A percentile compares a stretch with the other conserved stretches of the same genome.
These are phyloP conservation scores for Drosophila antonietae DNA, from an alignment of 2,888 invertebrate species.

Conservation along the genomic window DNA sequence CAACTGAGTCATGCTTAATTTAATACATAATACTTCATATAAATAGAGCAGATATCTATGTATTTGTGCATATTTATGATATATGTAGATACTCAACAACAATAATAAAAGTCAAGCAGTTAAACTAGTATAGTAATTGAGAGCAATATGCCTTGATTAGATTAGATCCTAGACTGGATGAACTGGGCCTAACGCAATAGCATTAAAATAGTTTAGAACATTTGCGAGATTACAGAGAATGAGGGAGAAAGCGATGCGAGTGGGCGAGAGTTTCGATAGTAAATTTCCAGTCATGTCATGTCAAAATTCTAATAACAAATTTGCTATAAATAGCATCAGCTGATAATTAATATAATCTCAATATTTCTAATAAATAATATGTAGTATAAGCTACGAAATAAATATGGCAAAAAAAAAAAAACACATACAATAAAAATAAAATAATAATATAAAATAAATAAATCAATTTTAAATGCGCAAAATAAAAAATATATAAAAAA, in stretches of 20 bases:
- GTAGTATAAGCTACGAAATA: background rate
- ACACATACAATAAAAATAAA: background rate
- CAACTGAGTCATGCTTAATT: slow-evolving; percentile 47
- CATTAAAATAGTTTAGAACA: slow-evolving; percentile 1
- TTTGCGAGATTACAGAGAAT: background rate
- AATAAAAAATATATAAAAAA: too few species aligned
- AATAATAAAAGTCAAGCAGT: background rate
- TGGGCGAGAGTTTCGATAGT: background rate
- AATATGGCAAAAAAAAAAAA: background rate
- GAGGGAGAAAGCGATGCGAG: background rate
- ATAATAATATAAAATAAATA: background rate
- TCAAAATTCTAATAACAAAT: background rate
- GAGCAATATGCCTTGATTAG: slow-evolving; percentile 19
- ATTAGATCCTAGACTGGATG: background rate
- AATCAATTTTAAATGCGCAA: too few species aligned
- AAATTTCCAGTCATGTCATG: background rate
- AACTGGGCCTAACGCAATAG: slow-evolving; percentile 23
- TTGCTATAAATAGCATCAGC: background rate
- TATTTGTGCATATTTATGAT: slow-evolving; percentile 1
- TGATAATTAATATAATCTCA: slow-evolving; percentile 6
- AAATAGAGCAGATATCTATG: slow-evolving; percentile 5
- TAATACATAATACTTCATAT: slow-evolving; percentile 27
- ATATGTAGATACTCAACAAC: background rate
- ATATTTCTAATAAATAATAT: background rate
- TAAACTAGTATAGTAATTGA: slow-evolving; percentile 22